Conservation (phyloP, 2,888 invertebrate species). For the Pristionchus fissidentatus region DNA sequence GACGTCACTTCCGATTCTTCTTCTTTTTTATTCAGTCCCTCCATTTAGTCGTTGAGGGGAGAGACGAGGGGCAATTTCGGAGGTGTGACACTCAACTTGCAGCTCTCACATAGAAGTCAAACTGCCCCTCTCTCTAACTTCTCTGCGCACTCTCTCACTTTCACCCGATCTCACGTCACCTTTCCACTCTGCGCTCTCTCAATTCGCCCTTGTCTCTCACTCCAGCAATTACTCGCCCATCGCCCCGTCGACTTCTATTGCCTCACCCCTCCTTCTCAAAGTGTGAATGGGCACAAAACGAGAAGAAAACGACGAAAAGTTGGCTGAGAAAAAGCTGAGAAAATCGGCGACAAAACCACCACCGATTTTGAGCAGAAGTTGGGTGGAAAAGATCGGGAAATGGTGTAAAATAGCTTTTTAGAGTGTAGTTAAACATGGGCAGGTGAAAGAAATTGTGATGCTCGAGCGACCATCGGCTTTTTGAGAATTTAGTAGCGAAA, state of each 20-base stretch:
- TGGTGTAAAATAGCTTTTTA: too few relatives aligned
- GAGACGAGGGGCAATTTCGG: neutral
- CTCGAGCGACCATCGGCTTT: neutral
- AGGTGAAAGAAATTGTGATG: too few relatives aligned
- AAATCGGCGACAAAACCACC: neutral
- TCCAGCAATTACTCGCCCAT: constrained; percentile 22
- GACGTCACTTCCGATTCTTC: neutral
- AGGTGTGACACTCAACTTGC: constrained; percentile 28
- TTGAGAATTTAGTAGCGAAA: neutral
- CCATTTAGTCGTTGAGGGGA: neutral
- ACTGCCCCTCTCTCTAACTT: neutral
- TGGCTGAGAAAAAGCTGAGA: too few relatives aligned
- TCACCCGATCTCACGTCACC: neutral
- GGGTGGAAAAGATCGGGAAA: too few relatives aligned
- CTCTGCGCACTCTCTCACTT: neutral
- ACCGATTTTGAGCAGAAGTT: neutral
- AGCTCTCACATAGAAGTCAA: neutral
- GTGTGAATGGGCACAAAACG: constrained; percentile 3
- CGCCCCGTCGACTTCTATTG: constrained; percentile 36
- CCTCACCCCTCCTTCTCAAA: neutral
- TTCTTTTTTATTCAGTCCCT: neutral
- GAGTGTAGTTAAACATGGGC: too few relatives aligned
- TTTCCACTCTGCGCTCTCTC: neutral
- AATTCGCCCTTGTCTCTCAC: neutral
- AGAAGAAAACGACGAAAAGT: too few relatives aligned